Base-by-base conservation (phyloP, 92 coral and sea anemone genomes). In the Paramuricea clavata region DNA sequence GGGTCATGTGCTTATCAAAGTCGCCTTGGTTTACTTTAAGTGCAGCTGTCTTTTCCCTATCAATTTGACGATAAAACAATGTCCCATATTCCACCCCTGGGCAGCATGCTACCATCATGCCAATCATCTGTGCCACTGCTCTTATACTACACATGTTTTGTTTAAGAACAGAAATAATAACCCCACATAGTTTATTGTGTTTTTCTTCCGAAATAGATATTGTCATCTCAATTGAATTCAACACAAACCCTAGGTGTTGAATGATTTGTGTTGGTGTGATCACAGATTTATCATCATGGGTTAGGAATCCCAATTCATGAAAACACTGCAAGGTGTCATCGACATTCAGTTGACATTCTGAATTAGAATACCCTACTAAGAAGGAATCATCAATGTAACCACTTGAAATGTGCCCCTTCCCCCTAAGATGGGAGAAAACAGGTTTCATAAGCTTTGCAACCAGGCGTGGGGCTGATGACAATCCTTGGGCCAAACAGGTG, bases 141-240 rank as follows among this genome's bases (percentile, higher is more conserved):
- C 90, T 31, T 1, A 86, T 90, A 19, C 70, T 80, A 65, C 84
- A 79, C 60, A 71, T 78, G 56, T 69, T 75, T 50, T 28, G 73
- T 41, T 81, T 79, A 33, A 90, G 80, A 28, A 86, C 31, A 61
- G 25, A 23, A n/a, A 69, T 74, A 43, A 74, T 68, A 12, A 69
- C 75, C 42, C 16, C 22, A 42, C 65, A 22, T 44, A 77, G 78
- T 33, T 83, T 87, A 27, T 5, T 44, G 73, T 64, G 35, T 77
- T 83, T 83, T 0, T 59, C 91, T 60, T 3, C 79, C 9, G 77
- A 67, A 11, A 81, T 72, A 64, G 87, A 67, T 17, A 88, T 67
- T 25, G 92, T 83, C 94, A 83, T 84, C 22, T 91, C 89, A 50
- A 83, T 73, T 32, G 92, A 91, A 44, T 88, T 91, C n/a, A 88